These are phyloP conservation scores for Plebejus melissa DNA, from an alignment of 2,888 invertebrate species.

Conservation along the genomic window DNA sequence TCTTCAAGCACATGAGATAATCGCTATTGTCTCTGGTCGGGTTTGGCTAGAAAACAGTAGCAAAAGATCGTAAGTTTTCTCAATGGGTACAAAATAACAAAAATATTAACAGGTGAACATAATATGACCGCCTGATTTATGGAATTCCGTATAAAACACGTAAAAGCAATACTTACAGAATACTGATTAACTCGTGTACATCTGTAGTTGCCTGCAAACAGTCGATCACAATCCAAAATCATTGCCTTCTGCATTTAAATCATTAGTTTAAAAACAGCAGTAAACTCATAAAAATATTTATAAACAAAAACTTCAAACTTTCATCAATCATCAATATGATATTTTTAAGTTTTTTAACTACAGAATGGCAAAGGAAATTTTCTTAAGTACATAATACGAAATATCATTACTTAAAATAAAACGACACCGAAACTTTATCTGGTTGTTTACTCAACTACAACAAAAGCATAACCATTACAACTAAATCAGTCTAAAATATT, in stretches of 20 bases:
- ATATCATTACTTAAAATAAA: constrained; percentile 32
- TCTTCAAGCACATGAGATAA: constrained; percentile 53
- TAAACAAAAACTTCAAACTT: not conserved
- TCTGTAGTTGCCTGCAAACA: constrained; percentile 46
- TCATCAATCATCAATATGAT: too few relatives aligned
- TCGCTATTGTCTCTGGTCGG: constrained; percentile 39
- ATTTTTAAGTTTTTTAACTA: not conserved
- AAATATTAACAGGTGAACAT: too few relatives aligned
- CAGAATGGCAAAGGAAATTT: not conserved
- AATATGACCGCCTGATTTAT: too few relatives aligned
- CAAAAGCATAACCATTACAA: constrained; percentile 77
- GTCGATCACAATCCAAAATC: constrained; percentile 37
- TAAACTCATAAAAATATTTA: not conserved
- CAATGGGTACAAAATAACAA: too few relatives aligned
- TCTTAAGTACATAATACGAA: not conserved
- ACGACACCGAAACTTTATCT: constrained; percentile 44
- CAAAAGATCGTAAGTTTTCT: not conserved
- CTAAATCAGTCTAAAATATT: constrained; percentile 80
- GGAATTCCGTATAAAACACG: not conserved
- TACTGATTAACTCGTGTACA: constrained; percentile 46
- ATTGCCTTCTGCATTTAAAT: constrained; percentile 31
- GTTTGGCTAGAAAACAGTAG: not conserved
- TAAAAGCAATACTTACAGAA: constrained; percentile 42
- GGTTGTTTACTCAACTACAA: constrained; percentile 77
- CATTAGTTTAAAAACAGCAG: not conserved